Conservation (phyloP, 1,140 invertebrate species). For the Euwallacea similis region DNA sequence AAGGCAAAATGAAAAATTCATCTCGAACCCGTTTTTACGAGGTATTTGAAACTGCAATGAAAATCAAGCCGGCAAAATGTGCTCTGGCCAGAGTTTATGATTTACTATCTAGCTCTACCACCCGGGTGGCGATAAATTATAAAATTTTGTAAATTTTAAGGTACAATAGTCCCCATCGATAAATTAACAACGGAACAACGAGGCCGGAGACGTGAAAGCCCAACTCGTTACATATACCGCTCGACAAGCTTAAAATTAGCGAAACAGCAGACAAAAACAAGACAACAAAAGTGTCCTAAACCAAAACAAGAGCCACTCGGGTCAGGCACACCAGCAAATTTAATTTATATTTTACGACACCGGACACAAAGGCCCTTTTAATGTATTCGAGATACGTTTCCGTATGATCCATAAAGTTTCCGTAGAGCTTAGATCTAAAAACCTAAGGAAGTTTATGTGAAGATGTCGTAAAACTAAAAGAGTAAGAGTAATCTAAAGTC, state of each 20-base stretch:
- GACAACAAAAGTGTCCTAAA: conserved; percentile 18
- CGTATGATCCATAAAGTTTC: not conserved
- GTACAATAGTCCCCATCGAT: not conserved
- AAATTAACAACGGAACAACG: conserved; percentile 10
- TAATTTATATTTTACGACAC: conserved; percentile 29
- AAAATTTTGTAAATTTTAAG: not conserved
- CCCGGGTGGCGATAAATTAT: not conserved
- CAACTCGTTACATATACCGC: conserved; percentile 6
- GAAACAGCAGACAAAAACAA: conserved; percentile 29
- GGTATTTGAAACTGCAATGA: not conserved
- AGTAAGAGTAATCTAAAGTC: no score
- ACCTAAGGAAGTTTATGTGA: no score
- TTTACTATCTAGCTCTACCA: not conserved
- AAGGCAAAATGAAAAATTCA: not conserved
- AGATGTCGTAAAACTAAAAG: no score
- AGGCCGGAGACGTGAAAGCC: conserved; percentile 11
- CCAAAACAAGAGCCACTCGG: conserved; percentile 18
- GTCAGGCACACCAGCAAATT: conserved; percentile 21
- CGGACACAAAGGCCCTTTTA: conserved; percentile 17
- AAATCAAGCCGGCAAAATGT: no score
- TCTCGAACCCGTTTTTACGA: not conserved
- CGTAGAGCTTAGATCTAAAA: no score
- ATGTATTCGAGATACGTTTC: conserved; percentile 24
- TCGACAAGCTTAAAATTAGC: conserved; percentile 28
- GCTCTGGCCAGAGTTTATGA: not conserved